Evolutionary conservation across 2,797 vertebrate species (phyloP), one percentile per base, ranked within the genome.

Genomic region (Sebastes nivosus): DNA sequence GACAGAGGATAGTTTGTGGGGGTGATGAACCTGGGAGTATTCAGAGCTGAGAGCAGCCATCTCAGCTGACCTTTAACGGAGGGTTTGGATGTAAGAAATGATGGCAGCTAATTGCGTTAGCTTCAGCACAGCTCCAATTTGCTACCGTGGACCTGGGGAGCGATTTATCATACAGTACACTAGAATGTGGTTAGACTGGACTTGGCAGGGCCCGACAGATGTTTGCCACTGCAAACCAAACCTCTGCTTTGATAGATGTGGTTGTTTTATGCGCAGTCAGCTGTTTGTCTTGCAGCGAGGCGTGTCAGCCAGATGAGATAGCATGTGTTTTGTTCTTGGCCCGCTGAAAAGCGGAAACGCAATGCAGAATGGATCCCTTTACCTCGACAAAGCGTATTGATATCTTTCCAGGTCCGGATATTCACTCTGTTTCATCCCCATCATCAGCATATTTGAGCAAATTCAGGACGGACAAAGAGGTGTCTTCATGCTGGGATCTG

Each of bases 401-500:
- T 82, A 83, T 80, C 67, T 68, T 29, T 87, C 84, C 77, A 82
- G 84, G 78, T 75, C 86, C 69, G 81, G 87, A 91, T 85, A 82
- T 82, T 81, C 80, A 66, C 78, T 57, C 65, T 24, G 46, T 84
- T 80, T 90, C 82, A 84, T 88, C 89, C 84, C 36, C 75, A 59
- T 88, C 85, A 85, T 87, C 85, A 81, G 71, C 79, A 75, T 89
- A 84, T 90, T 87, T 90, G 67, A 82, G 78, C 63, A 89, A 87
- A 88, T 90, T 87, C 84, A 83, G 78, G 38, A 82, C 36, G 82
- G 87, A 93, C 91, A 93, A 91, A 90, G 89, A 84, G 86, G 75
- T 71, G 89, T 93, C 87, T 90, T 92, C 88, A 85, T 90, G 88
- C 90, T 92, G 80, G 69, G 90, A 92, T 87, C 85, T 92, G 88